These are phyloP conservation scores for Mionectes olivaceus DNA, from an alignment of 2,797 vertebrate genomes.

Conservation along the genomic window DNA sequence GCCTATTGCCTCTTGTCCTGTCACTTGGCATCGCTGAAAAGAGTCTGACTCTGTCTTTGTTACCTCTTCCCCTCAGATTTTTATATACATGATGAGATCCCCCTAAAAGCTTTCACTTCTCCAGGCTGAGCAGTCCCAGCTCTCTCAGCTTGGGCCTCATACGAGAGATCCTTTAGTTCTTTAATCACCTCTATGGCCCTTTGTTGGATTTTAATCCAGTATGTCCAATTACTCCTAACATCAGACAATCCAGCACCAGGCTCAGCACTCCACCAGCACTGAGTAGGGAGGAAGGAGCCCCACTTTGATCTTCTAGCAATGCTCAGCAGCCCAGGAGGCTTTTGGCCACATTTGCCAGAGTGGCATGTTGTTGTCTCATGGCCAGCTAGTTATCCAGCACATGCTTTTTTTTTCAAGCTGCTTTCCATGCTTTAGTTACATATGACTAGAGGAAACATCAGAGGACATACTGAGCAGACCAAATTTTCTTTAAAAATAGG, in stretches of 20 bases:
- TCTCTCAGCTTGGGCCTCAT: background rate
- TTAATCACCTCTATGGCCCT: background rate
- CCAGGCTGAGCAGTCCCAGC: background rate
- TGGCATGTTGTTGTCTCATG: rapidly evolving
- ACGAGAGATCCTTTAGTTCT: background rate
- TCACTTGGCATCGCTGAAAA: background rate
- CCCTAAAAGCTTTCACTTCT: background rate
- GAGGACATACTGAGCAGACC: background rate
- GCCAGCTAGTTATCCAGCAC: background rate
- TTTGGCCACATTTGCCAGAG: rapidly evolving
- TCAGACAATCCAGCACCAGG: background rate
- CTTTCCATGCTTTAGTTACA: background rate
- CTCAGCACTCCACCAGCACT: background rate
- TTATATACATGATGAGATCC: background rate
- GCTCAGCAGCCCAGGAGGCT: background rate
- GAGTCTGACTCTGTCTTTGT: background rate
- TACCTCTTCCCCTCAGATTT: background rate
- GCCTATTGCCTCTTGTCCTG: background rate
- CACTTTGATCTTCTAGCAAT: rapidly evolving
- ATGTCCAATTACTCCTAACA: background rate
- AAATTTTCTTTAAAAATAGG: background rate
- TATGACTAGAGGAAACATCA: background rate
- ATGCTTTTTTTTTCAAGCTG: background rate
- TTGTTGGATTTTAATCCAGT: background rate
- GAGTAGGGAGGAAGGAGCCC: background rate